phyloP scores from a whole-genome alignment of 37 sponge, comb jelly and placozoan species.

The Cladorhizidae sp. region DNA sequence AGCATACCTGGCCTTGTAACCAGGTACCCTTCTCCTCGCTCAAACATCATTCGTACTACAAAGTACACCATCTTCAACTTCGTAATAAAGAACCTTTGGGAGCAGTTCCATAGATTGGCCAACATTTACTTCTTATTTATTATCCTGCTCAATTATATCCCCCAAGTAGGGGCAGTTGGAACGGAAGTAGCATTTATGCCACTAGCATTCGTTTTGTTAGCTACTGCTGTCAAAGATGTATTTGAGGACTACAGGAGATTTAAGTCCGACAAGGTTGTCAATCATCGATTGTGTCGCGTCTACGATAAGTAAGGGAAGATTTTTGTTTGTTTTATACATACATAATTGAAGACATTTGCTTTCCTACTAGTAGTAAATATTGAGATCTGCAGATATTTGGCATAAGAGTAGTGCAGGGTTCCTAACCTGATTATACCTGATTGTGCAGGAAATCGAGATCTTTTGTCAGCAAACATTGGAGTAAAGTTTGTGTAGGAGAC shows the following conservation, averaged over 20 bases:
- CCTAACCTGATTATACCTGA: too few relatives aligned
- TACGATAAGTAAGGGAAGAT: slow-evolving; percentile 48
- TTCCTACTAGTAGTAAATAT: too few relatives aligned
- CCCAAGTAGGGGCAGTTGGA: slow-evolving; percentile 69
- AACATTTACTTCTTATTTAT: slow-evolving; percentile 86
- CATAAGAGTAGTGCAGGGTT: too few relatives aligned
- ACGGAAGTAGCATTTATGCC: slow-evolving; percentile 72
- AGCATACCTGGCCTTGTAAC: slow-evolving; percentile 27
- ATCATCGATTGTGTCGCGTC: slow-evolving; percentile 32
- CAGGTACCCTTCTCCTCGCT: slow-evolving; percentile 31
- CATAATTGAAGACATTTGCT: too few relatives aligned
- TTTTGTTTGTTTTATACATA: background rate
- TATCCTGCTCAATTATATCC: slow-evolving; percentile 75
- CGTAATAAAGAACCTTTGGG: slow-evolving; percentile 85
- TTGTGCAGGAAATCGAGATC: slow-evolving; percentile 18
- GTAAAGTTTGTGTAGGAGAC: slow-evolving; percentile 76
- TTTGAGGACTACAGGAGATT: slow-evolving; percentile 81
- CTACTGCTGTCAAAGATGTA: slow-evolving; percentile 77
- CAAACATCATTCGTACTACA: slow-evolving; percentile 58
- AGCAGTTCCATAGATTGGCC: slow-evolving; percentile 86
- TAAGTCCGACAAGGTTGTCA: slow-evolving; percentile 69
- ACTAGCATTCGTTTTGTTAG: slow-evolving; percentile 61
- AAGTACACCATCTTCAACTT: slow-evolving; percentile 89
- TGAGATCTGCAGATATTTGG: too few relatives aligned
- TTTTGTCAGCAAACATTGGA: slow-evolving; percentile 42